Conservation (phyloP, 2,888 invertebrate genomes). For the Ennomos quercinarius region DNA sequence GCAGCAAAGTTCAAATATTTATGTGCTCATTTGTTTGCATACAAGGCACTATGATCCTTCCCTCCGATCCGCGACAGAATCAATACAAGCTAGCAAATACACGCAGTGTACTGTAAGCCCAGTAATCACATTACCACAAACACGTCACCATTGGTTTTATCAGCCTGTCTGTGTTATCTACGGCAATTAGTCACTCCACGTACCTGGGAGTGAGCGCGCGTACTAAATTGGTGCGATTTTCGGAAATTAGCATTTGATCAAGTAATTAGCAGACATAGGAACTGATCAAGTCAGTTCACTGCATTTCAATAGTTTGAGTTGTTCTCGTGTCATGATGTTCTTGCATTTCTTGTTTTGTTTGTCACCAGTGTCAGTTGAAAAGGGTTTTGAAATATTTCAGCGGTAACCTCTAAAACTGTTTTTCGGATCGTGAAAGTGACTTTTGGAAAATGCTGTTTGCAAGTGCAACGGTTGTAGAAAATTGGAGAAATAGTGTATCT, state of each 20-base stretch:
- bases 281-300: too few species aligned
- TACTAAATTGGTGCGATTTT: conserved; percentile 6
- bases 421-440: too few species aligned
- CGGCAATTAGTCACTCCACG: conserved; percentile 25
- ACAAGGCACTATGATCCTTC: conserved; percentile 2
- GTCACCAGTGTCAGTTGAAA: too few species aligned
- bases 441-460: too few species aligned
- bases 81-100: conserved; percentile 14
- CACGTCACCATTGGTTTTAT: conserved; percentile 25
- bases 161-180: conserved; percentile 26
- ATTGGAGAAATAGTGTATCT: not conserved
- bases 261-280: too few species aligned
- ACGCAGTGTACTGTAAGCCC: conserved; percentile 5
- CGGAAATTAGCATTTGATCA: not conserved
- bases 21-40: conserved; percentile 14
- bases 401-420: too few species aligned
- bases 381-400: too few species aligned
- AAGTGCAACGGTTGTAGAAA: too few species aligned
- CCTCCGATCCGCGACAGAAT: conserved; percentile 17
- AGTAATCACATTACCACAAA: conserved; percentile 20
- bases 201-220: conserved; percentile 14
- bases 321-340: too few species aligned
- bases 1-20: too few species aligned
- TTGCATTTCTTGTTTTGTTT: too few species aligned
- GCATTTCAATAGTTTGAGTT: too few species aligned